A percentile compares a stretch with the other conserved stretches of the same genome.
phyloP scores from a whole-genome alignment of 2,888 invertebrate species.

The Tetragnatha montana region DNA sequence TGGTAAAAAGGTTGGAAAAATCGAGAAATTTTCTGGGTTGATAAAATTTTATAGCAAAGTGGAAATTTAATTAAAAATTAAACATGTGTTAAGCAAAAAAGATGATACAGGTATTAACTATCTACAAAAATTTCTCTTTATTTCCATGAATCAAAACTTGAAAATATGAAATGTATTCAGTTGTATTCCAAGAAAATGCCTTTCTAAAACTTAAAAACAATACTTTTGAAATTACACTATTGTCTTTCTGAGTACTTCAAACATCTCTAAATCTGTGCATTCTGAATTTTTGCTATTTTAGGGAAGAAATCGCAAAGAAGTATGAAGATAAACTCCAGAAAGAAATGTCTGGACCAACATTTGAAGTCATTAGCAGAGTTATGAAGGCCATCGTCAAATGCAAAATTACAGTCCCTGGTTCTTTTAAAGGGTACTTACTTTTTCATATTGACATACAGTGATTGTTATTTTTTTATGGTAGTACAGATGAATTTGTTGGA shows the following conservation, averaged over 20 bases:
- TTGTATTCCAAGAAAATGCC: no score
- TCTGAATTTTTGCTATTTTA: constrained; percentile 75
- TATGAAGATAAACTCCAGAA: constrained; percentile 94
- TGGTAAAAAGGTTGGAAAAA: no score
- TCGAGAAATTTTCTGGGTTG: no score
- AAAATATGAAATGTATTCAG: background rate
- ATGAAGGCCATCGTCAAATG: constrained; percentile 97
- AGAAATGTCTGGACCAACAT: constrained; percentile 93
- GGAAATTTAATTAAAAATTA: no score
- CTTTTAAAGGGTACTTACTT: constrained; percentile 87
- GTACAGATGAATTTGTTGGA: background rate
- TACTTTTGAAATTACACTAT: background rate
- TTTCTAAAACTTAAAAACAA: background rate
- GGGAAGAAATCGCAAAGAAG: constrained; percentile 92
- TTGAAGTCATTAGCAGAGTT: constrained; percentile 95
- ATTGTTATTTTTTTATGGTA: background rate
- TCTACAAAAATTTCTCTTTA: no score
- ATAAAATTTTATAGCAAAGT: no score
- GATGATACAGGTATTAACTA: no score
- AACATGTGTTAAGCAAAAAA: no score
- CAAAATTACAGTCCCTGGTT: constrained; percentile 95
- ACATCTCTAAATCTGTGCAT: no score
- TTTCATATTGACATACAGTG: background rate
- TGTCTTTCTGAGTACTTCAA: no score
- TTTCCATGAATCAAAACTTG: no score